Conservation (phyloP, 2,888 invertebrate genomes). For the Biston stratarius region DNA sequence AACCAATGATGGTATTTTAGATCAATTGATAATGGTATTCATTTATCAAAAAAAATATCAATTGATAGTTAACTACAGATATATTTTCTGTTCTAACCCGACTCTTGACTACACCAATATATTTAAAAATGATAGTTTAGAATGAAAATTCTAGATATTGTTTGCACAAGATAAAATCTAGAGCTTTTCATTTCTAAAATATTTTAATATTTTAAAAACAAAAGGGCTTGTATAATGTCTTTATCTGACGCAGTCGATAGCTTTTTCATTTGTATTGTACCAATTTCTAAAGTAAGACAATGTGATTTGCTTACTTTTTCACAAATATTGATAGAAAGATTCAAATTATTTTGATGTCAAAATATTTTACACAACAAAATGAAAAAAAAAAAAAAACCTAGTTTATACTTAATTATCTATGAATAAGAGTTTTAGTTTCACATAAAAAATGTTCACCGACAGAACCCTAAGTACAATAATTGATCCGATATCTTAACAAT, state of each 20-base stretch:
- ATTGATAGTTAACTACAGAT: too few species aligned
- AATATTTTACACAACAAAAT: not conserved
- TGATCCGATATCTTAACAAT: slow-evolving; percentile 67
- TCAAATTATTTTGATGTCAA: not conserved
- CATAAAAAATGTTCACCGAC: slow-evolving; percentile 66
- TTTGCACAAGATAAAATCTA: not conserved
- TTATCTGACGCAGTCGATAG: not conserved
- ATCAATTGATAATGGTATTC: too few species aligned
- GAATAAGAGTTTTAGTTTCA: slow-evolving; percentile 15
- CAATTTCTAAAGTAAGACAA: not conserved
- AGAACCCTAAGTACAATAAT: slow-evolving; percentile 79
- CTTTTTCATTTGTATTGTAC: not conserved
- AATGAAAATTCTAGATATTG: not conserved
- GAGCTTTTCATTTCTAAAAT: not conserved
- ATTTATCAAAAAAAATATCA: too few species aligned
- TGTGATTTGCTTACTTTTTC: not conserved
- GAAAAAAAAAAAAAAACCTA: not conserved
- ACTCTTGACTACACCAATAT: too few species aligned
- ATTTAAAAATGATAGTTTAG: not conserved
- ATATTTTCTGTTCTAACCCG: too few species aligned
- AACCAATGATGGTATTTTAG: too few species aligned
- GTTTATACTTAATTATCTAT: slow-evolving; percentile 4
- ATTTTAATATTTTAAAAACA: not conserved
- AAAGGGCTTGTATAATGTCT: not conserved
- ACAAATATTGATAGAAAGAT: not conserved